Conservation (phyloP, 2,888 invertebrate species). For the Ophonus ardosiacus region DNA sequence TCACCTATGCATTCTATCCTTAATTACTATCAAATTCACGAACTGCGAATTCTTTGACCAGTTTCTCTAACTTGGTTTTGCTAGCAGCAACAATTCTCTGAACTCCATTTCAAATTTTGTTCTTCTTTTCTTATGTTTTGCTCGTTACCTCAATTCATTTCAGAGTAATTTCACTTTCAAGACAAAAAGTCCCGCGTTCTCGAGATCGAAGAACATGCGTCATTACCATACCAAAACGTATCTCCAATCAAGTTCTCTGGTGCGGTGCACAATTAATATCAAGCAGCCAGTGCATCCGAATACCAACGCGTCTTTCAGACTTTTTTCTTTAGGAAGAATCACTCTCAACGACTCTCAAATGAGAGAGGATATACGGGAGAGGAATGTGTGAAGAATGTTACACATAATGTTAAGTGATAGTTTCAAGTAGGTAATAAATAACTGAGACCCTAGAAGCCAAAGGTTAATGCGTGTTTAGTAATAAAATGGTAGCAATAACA, state of each 20-base stretch:
- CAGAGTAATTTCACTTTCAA: not conserved
- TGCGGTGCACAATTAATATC: conserved; percentile 19
- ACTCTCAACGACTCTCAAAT: not conserved
- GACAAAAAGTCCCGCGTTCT: not conserved
- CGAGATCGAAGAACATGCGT: not conserved
- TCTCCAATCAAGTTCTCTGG: conserved; percentile 14
- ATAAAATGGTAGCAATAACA: conserved; percentile 20
- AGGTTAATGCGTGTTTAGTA: conserved; percentile 33
- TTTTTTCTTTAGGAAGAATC: not conserved
- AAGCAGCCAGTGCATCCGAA: conserved; percentile 19
- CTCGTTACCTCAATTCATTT: not conserved
- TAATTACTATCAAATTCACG: no score
- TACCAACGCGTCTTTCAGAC: conserved; percentile 18
- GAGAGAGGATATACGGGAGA: not conserved
- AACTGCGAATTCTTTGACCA: no score
- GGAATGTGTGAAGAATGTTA: conserved; percentile 26
- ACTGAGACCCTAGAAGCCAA: not conserved
- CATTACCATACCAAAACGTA: conserved; percentile 39
- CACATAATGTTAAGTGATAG: conserved; percentile 23
- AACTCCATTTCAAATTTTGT: not conserved
- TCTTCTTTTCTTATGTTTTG: not conserved
- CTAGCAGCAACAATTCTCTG: not conserved
- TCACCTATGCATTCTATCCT: no score
- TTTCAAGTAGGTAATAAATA: conserved; percentile 11
- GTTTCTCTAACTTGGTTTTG: no score